Evolutionary conservation across 2,113 vertebrate genomes (phyloP).

Genomic region (Zosterops hypoxanthus): DNA sequence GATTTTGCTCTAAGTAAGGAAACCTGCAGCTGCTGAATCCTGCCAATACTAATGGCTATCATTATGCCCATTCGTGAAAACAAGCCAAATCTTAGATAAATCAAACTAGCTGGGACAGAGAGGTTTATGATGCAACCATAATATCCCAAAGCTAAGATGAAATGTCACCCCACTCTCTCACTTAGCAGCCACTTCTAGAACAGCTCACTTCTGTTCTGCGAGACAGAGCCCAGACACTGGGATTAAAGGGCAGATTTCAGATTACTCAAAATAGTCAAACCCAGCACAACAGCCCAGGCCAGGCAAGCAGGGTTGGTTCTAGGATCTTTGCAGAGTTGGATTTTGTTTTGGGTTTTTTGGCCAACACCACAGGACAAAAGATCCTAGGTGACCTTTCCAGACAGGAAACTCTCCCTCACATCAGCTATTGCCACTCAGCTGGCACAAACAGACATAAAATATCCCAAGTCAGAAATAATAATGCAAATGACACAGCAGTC

Average conservation of each 20-base stretch:
- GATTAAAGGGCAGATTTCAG: not conserved
- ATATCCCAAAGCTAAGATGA: not conserved
- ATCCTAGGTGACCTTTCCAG: not conserved
- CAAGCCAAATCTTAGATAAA: conserved; percentile 49
- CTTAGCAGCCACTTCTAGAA: not conserved
- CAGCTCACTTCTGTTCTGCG: not conserved
- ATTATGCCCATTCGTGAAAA: conserved; percentile 18
- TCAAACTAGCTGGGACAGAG: not conserved
- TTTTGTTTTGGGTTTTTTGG: not conserved
- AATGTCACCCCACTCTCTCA: not conserved
- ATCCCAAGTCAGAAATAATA: not conserved
- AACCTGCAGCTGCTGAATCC: conserved; percentile 30
- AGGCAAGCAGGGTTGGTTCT: not conserved
- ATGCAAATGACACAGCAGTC: not conserved
- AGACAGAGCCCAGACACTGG: not conserved
- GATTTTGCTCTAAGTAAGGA: conserved; percentile 22
- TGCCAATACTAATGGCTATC: conserved; percentile 58
- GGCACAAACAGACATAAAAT: not conserved
- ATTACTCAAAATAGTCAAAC: not conserved
- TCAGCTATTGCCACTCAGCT: not conserved
- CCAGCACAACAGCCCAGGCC: not conserved
- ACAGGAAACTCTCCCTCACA: not conserved
- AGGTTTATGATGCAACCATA: conserved; percentile 5
- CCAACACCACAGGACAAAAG: not conserved
- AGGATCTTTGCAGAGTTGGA: accelerated